phyloP scores from a whole-genome alignment of 1,140 invertebrate genomes.

The Eulimnadia texana region DNA sequence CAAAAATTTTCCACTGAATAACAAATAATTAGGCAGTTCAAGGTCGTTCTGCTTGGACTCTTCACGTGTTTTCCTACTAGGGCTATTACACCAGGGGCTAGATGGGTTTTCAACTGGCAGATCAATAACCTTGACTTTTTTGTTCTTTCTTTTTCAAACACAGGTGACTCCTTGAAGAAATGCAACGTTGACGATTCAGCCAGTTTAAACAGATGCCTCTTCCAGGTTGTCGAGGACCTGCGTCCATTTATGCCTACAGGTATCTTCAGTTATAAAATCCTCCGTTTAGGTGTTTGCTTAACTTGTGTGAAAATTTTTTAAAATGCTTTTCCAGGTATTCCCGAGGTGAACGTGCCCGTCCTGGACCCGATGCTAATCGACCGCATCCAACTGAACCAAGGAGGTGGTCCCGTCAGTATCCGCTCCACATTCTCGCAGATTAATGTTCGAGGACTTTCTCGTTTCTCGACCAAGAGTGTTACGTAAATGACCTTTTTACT shows the following conservation, averaged over 20 bases:
- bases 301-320: not conserved
- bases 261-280: not conserved
- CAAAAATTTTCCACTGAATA: too few relatives aligned
- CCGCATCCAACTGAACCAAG: slow-evolving; percentile 40
- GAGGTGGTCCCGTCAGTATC: slow-evolving; percentile 40
- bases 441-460: slow-evolving; percentile 25
- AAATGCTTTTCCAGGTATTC: slow-evolving; percentile 9
- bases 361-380: slow-evolving; percentile 42
- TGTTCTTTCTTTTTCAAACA: slow-evolving; percentile 1
- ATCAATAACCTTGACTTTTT: slow-evolving; percentile 18
- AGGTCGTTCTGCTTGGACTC: too few relatives aligned
- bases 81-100: too few relatives aligned
- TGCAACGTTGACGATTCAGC: slow-evolving; percentile 11
- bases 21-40: too few relatives aligned
- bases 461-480: slow-evolving; percentile 21
- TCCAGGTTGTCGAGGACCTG: slow-evolving; percentile 13
- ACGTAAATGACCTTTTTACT: slow-evolving; percentile 14
- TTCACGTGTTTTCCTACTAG: too few relatives aligned
- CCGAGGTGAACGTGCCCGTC: slow-evolving; percentile 17
- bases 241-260: slow-evolving; percentile 17
- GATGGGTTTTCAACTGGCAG: too few relatives aligned
- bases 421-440: slow-evolving; percentile 42
- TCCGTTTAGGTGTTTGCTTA: not conserved
- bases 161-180: slow-evolving; percentile 15
- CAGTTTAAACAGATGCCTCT: slow-evolving; percentile 11